Base-by-base conservation (phyloP, 2,113 vertebrate genomes). In the Catharus minimus region DNA sequence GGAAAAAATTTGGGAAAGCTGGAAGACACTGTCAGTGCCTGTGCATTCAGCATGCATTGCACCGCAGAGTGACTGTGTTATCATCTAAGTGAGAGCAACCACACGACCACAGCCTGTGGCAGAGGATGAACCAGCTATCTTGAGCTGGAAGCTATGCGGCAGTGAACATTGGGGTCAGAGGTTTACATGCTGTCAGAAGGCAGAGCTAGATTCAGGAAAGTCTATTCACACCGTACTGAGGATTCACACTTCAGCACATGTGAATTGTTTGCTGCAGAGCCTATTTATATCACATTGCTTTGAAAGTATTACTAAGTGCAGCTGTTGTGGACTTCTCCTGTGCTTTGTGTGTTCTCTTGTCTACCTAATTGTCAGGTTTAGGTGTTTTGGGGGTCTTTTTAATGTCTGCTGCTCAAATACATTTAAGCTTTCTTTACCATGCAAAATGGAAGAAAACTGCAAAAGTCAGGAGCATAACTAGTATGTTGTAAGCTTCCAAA, bases 381-480 rank as follows among this genome's bases (percentile, higher is more conserved):
- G 32, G 7, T 49, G 15, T 52, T 33, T 33, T 21, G 7, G 7
- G 8, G 11, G 9, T 39, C 62, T 46, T 64, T 87, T 71, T 36
- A 52, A 66, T 53, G 14, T 72, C 66, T 87, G 20, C 28, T 27
- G 71, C 41, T 65, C 46, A 55, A 88, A 78, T 78, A 52, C 3
- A 16, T 46, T 32, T 65, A 80, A 89, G 55, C 81, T 93, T 93
- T 95, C 82, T 95, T 92, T 89, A 36, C 53, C 21, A 8, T 75
- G 74, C 67, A 91, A 94, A 96, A 92, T 78, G 74, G 86, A 96
- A 96, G 93, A 94, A 96, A 91, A 95, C 74, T 93, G 60, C 46
- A 61, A 53, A 92, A 93, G 92, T 93, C 86, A 68, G 88, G 84
- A 77, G 61, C 38, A 73, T 80, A 96, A 91, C 82, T 92, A 82